Conservation (phyloP, 2,888 invertebrate genomes). For the Dorcus parallelipipedus region DNA sequence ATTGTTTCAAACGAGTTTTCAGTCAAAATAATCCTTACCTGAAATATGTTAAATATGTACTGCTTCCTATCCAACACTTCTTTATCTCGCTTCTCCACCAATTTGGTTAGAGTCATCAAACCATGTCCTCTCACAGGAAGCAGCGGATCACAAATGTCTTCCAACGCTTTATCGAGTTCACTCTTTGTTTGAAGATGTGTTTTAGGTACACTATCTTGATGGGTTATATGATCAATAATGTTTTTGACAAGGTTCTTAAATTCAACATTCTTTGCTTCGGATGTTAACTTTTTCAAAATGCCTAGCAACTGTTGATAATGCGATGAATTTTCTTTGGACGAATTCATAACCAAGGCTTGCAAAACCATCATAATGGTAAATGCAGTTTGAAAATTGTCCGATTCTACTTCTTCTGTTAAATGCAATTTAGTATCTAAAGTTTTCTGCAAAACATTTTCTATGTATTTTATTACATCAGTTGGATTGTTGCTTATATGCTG, state of each 20-base stretch:
- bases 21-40: conserved; percentile 50
- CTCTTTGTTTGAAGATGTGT: conserved; percentile 38
- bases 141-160: conserved; percentile 66
- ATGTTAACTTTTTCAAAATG: conserved; percentile 29
- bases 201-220: neutral
- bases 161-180: conserved; percentile 60
- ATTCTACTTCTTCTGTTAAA: conserved; percentile 29
- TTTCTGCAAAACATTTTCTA: conserved; percentile 48
- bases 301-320: conserved; percentile 41
- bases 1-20: neutral
- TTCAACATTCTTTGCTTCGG: conserved; percentile 34
- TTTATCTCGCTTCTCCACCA: conserved; percentile 64
- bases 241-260: conserved; percentile 33
- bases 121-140: conserved; percentile 82
- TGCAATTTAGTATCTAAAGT: conserved; percentile 30
- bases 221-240: conserved; percentile 10
- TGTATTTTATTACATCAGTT: conserved; percentile 49
- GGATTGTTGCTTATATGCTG: conserved; percentile 50
- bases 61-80: conserved; percentile 63
- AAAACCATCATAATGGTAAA: conserved; percentile 40
- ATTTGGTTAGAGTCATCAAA: conserved; percentile 65
- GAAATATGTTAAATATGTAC: conserved; percentile 67
- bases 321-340: conserved; percentile 29
- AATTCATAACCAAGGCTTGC: conserved; percentile 31
- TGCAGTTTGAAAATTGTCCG: conserved; percentile 36